Evolutionary conservation across 2,113 vertebrate genomes (phyloP).

Genomic region (Rutilus rutilus): DNA sequence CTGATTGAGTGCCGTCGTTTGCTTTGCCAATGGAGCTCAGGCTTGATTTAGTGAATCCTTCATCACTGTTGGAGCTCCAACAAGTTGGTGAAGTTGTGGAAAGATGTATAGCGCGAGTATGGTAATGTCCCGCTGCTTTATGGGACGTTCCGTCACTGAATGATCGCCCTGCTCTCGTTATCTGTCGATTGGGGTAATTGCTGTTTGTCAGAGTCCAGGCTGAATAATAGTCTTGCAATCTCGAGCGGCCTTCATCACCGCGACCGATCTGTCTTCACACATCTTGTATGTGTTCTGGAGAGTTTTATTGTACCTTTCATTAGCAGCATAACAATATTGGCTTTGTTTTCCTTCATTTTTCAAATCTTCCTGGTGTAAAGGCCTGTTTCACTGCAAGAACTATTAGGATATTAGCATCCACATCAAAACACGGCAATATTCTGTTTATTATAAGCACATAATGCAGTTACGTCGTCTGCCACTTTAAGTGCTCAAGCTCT

Average conservation of each 20-base stretch:
- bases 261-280: slow-evolving; percentile 62
- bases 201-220: slow-evolving; percentile 71
- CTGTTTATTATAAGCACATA: too few species aligned
- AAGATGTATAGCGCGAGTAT: slow-evolving; percentile 67
- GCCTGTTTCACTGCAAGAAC: too few species aligned
- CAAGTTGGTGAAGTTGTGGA: slow-evolving; percentile 23
- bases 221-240: slow-evolving; percentile 76
- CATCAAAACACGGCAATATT: too few species aligned
- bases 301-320: slow-evolving; percentile 28
- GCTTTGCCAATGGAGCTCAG: neutral
- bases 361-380: slow-evolving; percentile 12
- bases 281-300: neutral
- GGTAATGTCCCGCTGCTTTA: slow-evolving; percentile 71
- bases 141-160: slow-evolving; percentile 70
- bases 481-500: too few species aligned
- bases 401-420: too few species aligned
- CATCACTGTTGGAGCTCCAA: slow-evolving; percentile 6
- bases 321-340: slow-evolving; percentile 17
- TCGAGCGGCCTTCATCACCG: slow-evolving; percentile 54
- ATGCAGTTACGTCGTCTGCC: too few species aligned
- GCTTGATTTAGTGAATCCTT: slow-evolving; percentile 33
- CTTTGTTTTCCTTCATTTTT: slow-evolving; percentile 4
- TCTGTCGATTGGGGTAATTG: slow-evolving; percentile 80
- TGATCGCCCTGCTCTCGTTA: slow-evolving; percentile 74
- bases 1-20: slow-evolving; percentile 14